Evolutionary conservation across 2,888 invertebrate species (phyloP), one percentile per base, ranked within the genome.

Genomic region (Tribolium freemani): DNA sequence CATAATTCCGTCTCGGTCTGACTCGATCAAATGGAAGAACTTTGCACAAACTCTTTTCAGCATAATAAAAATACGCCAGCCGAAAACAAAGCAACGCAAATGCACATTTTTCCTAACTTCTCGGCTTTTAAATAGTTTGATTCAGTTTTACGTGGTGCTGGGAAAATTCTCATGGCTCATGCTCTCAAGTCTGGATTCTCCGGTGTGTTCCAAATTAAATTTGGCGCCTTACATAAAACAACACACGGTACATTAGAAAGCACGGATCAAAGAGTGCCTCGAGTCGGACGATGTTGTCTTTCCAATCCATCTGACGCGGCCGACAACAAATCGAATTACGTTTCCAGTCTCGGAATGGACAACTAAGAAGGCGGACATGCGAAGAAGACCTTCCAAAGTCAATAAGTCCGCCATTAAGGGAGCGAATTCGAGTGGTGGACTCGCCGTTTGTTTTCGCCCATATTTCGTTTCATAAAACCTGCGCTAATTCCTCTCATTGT

Each of bases 251-350:
- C 81, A 82, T 82, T 82, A 81, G 81, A 79, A 81, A 80, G 78
- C 77, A 75, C 76, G 78, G 82, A 81, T 82, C 82, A 82, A 83
- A 83, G 82, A 79, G 79, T 78, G 78, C 79, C 78, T 75, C 75
- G 75, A 75, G 78, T 79, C 77, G 78, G 77, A 80, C 77, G 80
- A 82, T 80, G 82, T 83, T 84, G 83, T 84, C 83, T 83, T 83
- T 84, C 82, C 84, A 79, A 82, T 83, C 83, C 84, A 83, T 83
- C 83, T 83, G 82, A 80, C 82, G 79, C 80, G 78, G 77, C 79
- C 80, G 78, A 79, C 81, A 80, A 81, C 82, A 84, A 84, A 84
- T 84, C 81, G 82, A 83, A 83, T 84, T 84, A 84, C 79, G 77
- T 77, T 77, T 79, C 26, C 79, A 73, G 79, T 75, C 73, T 77